phyloP scores from a whole-genome alignment of 92 coral and sea anemone species.

The Epizoanthus stellaris region DNA sequence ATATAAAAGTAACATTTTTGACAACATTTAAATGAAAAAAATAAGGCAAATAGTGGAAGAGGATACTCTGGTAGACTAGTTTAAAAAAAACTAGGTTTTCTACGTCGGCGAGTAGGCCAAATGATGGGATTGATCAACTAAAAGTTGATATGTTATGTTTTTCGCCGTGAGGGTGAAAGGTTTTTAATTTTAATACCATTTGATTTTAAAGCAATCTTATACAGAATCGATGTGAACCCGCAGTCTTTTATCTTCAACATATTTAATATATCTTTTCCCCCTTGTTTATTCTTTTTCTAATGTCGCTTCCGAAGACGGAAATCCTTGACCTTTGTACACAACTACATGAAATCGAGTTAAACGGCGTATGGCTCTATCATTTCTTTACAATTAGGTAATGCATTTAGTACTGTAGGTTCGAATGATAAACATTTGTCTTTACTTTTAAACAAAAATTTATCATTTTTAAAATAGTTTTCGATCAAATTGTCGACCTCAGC shows the following conservation, averaged over 20 bases:
- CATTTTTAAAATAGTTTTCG: not conserved
- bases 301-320: not conserved
- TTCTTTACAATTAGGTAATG: not conserved
- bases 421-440: not conserved
- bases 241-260: not conserved
- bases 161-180: too few relatives aligned
- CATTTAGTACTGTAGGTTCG: not conserved
- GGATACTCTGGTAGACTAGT: too few relatives aligned
- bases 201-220: not conserved
- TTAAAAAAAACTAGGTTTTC: too few relatives aligned
- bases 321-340: not conserved
- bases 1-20: too few relatives aligned
- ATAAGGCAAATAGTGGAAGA: too few relatives aligned
- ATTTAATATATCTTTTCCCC: not conserved
- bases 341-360: not conserved
- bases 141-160: too few relatives aligned
- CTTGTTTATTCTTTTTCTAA: not conserved
- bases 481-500: not conserved
- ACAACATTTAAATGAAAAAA: too few relatives aligned
- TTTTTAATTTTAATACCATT: too few relatives aligned
- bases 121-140: too few relatives aligned
- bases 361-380: not conserved
- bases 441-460: not conserved
- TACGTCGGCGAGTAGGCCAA: too few relatives aligned
- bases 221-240: not conserved